Conservation (phyloP, 2,113 vertebrate genomes). For the Semicossyphus pulcher region DNA sequence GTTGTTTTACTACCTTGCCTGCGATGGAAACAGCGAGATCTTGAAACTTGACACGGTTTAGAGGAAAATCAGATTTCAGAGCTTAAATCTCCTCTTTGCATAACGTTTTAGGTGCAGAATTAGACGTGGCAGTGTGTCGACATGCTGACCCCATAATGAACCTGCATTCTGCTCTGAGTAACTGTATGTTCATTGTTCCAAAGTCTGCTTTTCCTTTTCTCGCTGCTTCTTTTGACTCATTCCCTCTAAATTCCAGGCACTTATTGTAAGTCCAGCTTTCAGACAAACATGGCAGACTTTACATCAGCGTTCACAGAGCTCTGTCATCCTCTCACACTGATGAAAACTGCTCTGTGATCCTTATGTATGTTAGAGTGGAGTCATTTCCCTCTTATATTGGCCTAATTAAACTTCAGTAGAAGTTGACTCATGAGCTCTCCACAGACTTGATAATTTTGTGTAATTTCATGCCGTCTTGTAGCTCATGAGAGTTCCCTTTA, state of each 20-base stretch:
- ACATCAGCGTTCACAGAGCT: not conserved
- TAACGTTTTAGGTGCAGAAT: slow-evolving; percentile 37
- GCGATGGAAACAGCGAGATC: slow-evolving; percentile 61
- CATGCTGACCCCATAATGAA: slow-evolving; percentile 59
- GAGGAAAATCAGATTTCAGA: slow-evolving; percentile 42
- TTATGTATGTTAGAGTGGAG: not conserved
- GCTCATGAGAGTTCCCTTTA: slow-evolving; percentile 8
- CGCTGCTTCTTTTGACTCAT: slow-evolving; percentile 19
- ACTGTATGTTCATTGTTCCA: slow-evolving; percentile 43
- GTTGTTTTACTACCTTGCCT: slow-evolving; percentile 72
- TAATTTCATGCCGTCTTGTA: slow-evolving; percentile 20
- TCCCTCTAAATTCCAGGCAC: slow-evolving; percentile 28
- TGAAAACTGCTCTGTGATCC: not conserved
- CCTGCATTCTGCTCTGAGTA: slow-evolving; percentile 48
- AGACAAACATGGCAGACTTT: not conserved
- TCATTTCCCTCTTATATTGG: slow-evolving; percentile 3
- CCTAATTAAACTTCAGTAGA: slow-evolving; percentile 13
- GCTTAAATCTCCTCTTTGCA: slow-evolving; percentile 31
- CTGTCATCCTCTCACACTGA: not conserved
- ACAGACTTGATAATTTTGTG: slow-evolving; percentile 24
- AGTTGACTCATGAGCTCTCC: slow-evolving; percentile 7
- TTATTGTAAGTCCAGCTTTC: not conserved
- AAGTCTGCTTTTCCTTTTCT: slow-evolving; percentile 13
- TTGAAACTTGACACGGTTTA: slow-evolving; percentile 53
- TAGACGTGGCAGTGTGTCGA: slow-evolving; percentile 38